A percentile compares a stretch with the other conserved stretches of the same genome.
Conservation (phyloP, 2,797 vertebrate genomes). For the Peromyscus melanophrys region DNA sequence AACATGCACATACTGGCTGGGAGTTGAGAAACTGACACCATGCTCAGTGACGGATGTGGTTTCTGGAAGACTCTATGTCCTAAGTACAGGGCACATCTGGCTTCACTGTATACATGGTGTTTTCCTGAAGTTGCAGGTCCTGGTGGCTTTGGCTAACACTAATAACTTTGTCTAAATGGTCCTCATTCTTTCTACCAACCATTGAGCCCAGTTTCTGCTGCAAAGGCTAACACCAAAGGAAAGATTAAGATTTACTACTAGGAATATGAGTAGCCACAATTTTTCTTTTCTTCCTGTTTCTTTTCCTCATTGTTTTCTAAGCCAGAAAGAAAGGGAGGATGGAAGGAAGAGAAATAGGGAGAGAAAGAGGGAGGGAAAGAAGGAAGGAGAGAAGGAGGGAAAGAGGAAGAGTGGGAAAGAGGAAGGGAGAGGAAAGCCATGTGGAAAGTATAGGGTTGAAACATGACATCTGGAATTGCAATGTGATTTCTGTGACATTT, state of each 20-base stretch:
- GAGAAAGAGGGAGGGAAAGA: neutral
- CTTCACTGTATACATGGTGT: neutral
- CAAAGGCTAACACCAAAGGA: neutral
- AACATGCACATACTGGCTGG: neutral
- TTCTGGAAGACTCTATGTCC: constrained; percentile 7
- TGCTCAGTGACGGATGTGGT: neutral
- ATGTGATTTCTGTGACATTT: neutral
- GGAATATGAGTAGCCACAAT: neutral
- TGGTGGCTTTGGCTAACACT: constrained; percentile 19
- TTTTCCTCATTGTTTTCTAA: constrained; percentile 6
- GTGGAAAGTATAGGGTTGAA: neutral
- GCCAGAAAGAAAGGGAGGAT: neutral
- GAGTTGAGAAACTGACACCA: neutral
- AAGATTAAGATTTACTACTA: constrained; percentile 23
- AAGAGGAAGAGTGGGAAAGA: neutral
- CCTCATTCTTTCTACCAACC: neutral
- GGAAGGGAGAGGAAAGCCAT: neutral
- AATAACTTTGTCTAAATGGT: constrained; percentile 16
- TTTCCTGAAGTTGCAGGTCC: constrained; percentile 39
- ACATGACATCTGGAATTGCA: neutral
- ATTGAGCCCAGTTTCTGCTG: neutral
- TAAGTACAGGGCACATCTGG: constrained; percentile 22
- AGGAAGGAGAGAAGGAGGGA: neutral
- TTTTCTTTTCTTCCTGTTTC: neutral
- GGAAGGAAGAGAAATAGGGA: neutral